Base-by-base conservation (phyloP, 2,113 vertebrate species). In the Urocitellus parryii region DNA sequence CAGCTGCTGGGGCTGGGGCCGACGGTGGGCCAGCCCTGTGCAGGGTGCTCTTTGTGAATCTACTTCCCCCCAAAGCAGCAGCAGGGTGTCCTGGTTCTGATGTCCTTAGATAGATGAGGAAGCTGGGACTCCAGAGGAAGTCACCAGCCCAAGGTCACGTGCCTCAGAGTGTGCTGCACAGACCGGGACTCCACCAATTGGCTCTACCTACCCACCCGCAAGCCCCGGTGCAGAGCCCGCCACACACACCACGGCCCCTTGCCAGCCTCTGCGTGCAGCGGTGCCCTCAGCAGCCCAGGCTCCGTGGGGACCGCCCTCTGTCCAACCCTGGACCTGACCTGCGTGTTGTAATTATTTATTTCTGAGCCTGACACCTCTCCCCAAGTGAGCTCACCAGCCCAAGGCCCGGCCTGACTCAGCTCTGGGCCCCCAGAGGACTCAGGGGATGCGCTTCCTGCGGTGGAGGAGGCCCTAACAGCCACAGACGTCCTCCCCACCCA, bases 401-500 rank as follows among this genome's bases (percentile, higher is more conserved):
- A 53, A 45, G 63, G 45, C 34, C 77, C 4, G 72, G 11, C 51
- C 65, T 76, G 76, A 56, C 53, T 80, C 37, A 73, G 39, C 76
- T 29, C 22, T 8, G 7, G 80, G 27, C 14, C 48, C 29, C 29
- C 1, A 0, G 88, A 61, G 37, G 63, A 58, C 13, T 32, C 3
- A 0, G 7, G 27, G 63, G 63, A 34, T 16, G 88, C n/a, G 76
- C 16, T 12, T 77, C 18, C 74, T 5, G 2, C 14, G 1, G 77
- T 0, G 5, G 37, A 37, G n/a, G 72, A 37, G 61, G n/a, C 2
- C 0, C 34, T 27, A 39, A n/a, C 27, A 27, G 45, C 53, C 3
- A 0, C 12, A 1, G 0, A 0, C 0, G 0, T 16, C 39, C 61
- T 17, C 17, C 29, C 48, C 45, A 45, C 3, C 68, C 0, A 6